phyloP scores from a whole-genome alignment of 2,113 vertebrate genomes.

The Oryctolagus cuniculus region mOryCun1.1 NC_091435.1:166578501-166579000 shows the following conservation, averaged over 20 bases:
- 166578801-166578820: not conserved
- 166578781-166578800: not conserved
- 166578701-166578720: not conserved
- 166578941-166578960: not conserved
- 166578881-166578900: not conserved
- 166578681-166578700: not conserved
- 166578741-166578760: accelerated
- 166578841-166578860: not conserved
- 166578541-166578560: no score
- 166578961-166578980: not conserved
- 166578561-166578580: no score
- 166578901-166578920: not conserved
- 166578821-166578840: not conserved
- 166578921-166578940: not conserved
- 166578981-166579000: not conserved
- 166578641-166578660: no score
- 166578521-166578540: no score
- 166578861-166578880: not conserved
- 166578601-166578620: no score
- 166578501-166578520: no score
- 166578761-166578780: not conserved
- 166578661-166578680: not conserved
- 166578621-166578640: no score
- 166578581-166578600: no score
- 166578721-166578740: not conserved